Evolutionary conservation across 2,797 vertebrate genomes (phyloP).

Genomic region (Microchirus variegatus): DNA sequence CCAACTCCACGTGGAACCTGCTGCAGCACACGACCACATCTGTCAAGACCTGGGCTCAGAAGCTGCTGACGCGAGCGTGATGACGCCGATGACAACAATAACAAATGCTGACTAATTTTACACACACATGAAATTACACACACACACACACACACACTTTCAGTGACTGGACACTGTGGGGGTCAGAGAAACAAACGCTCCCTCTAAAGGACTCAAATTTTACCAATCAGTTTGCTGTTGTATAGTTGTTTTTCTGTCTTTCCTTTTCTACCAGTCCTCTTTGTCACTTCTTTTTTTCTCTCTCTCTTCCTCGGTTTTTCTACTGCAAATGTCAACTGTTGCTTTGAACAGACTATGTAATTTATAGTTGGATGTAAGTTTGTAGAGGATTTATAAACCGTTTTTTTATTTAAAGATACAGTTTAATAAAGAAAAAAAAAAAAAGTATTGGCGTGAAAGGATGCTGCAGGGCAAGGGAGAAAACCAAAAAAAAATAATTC

Average conservation of each 20-base stretch:
- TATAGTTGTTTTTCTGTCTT: constrained; percentile 34
- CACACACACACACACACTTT: constrained; percentile 18
- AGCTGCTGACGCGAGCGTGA: constrained; percentile 83
- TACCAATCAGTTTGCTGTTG: constrained; percentile 61
- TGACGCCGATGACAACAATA: constrained; percentile 2
- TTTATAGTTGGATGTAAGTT: constrained; percentile 69
- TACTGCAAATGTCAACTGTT: constrained; percentile 54
- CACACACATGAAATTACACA: neutral
- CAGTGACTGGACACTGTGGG: constrained; percentile 31
- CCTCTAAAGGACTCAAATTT: constrained; percentile 41
- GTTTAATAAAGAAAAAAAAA: no score
- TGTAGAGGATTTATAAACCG: constrained; percentile 69
- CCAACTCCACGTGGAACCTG: constrained; percentile 87
- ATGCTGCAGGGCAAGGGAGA: constrained; percentile 38
- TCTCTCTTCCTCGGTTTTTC: constrained; percentile 66
- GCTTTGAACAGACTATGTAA: constrained; percentile 58
- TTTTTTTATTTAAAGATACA: constrained; percentile 69
- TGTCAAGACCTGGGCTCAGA: constrained; percentile 88
- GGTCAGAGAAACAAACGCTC: constrained; percentile 35
- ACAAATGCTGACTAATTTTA: constrained; percentile 42
- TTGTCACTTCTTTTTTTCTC: constrained; percentile 52
- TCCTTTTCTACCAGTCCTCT: constrained; percentile 70
- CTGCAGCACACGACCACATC: constrained; percentile 86
- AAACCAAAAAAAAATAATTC: constrained; percentile 34
- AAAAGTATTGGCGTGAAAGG: constrained; percentile 39